Conservation (phyloP, 1,140 invertebrate species). For the Ericerus pela region DNA sequence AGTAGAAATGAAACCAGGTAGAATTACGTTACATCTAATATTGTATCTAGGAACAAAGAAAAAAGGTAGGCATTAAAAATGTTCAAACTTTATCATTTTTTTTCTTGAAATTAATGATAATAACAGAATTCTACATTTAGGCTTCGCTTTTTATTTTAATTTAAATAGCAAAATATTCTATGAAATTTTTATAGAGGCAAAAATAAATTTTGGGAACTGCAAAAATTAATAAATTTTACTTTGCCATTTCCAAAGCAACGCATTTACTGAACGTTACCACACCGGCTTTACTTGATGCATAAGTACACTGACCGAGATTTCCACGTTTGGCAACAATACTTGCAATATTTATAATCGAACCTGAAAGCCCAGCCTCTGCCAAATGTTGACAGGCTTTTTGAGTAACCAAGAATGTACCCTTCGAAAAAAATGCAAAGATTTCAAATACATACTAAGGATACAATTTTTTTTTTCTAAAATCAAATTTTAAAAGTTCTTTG, state of each 20-base stretch:
- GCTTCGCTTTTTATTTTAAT: background rate
- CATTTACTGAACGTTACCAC: conserved; percentile 71
- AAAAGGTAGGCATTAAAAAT: too few relatives aligned
- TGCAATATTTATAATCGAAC: conserved; percentile 74
- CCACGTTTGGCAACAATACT: conserved; percentile 74
- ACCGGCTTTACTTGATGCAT: conserved; percentile 76
- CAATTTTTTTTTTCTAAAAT: conserved; percentile 24
- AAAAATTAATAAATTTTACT: conserved; percentile 35
- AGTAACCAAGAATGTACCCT: conserved; percentile 70
- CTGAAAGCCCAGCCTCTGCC: conserved; percentile 43
- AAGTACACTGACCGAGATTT: conserved; percentile 78
- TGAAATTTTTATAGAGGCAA: too few relatives aligned
- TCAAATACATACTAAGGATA: background rate
- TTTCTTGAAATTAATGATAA: background rate
- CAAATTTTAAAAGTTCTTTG: too few relatives aligned
- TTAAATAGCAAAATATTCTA: too few relatives aligned
- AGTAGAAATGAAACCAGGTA: conserved; percentile 76
- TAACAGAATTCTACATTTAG: background rate
- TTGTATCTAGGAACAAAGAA: conserved; percentile 33
- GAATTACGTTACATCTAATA: conserved; percentile 61
- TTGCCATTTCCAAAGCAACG: conserved; percentile 69
- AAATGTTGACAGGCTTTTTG: conserved; percentile 56
- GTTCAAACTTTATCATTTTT: too few relatives aligned
- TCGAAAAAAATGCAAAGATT: conserved; percentile 29
- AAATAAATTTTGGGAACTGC: too few relatives aligned